Evolutionary conservation across 2,113 vertebrate genomes (phyloP).

Genomic region (Ailuropoda melanoleuca): DNA sequence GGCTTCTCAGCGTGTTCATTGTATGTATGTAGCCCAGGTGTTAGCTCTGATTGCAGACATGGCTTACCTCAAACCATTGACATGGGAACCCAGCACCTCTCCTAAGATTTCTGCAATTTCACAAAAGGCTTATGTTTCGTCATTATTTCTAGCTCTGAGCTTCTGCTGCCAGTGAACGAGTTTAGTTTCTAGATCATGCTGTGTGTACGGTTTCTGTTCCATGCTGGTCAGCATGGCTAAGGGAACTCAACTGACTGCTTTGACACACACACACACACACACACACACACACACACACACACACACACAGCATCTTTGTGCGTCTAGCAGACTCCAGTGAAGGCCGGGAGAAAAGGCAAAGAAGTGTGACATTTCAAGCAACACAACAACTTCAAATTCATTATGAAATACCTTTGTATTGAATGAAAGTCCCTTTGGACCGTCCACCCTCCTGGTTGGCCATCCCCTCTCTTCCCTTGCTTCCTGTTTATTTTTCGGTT

Average conservation of each 20-base stretch:
- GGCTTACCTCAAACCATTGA: neutral
- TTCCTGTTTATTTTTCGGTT: neutral
- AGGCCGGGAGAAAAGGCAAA: neutral
- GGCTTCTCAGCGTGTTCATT: neutral
- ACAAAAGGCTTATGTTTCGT: neutral
- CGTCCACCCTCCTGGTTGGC: neutral
- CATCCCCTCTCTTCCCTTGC: neutral
- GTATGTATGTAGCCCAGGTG: fast-evolving
- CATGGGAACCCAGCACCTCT: neutral
- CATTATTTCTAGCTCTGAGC: neutral
- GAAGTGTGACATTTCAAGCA: neutral
- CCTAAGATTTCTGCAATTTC: neutral
- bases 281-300: neutral
- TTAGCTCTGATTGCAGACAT: neutral
- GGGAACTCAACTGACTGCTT: neutral
- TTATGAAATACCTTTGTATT: neutral
- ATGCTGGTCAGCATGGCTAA: neutral
- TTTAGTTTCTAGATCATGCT: neutral
- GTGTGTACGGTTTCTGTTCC: neutral
- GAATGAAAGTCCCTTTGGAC: no score
- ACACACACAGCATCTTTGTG: neutral
- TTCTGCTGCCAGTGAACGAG: neutral
- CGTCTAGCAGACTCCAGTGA: neutral
- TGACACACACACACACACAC: neutral
- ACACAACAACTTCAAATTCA: neutral